Base-by-base conservation (phyloP, 1,140 invertebrate species). In the Orchesella cincta region DNA sequence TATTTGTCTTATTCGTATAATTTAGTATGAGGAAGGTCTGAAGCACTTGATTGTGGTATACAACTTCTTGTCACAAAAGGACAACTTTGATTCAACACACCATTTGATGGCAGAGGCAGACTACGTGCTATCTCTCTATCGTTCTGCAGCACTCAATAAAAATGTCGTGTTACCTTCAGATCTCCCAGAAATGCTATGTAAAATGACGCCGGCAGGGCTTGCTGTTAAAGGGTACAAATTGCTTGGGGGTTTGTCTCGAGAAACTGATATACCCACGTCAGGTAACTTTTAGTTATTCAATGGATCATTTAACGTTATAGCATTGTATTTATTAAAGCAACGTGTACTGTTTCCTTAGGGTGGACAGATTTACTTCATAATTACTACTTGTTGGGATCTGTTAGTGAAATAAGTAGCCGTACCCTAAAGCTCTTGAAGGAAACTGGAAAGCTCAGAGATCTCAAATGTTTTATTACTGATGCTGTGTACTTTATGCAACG, bases 351-450 rank as follows among this genome's bases (percentile, higher is more conserved):
- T 23, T 64, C 23, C 57, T 12, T 64, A 64, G 57, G 57, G 20
- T 73, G 71, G 71, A 73, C 71, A n/a, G 71, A 73, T 73, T 14
- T 73, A 35, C 34, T 73, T n/a, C 71, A 73, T 26, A 73, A 73
- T 26, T 73, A 23, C 28, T 73, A 46, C 71, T 51, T 73, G 39
- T 23, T 73, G 20, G 39, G 71, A 36, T 73, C 35, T 8, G 23
- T 73, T 1, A 1, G 2, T 1, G 71, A 73, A 39, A 2, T 39
- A 23, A 51, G 71, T 28, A 73, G 20, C 23, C 23, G 39, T n/a
- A 73, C 71, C 20, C 8, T 73, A 16, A 73, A 73, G 29, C 35
- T 73, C 14, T 23, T 73, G 18, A 20, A 23, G 26, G 71, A 73
- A 23, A 46, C 34, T 28, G 71, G 71, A 73, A 73, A 73, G 35